phyloP scores from a whole-genome alignment of 2,113 vertebrate species.

The Lucifuga dentata region DNA sequence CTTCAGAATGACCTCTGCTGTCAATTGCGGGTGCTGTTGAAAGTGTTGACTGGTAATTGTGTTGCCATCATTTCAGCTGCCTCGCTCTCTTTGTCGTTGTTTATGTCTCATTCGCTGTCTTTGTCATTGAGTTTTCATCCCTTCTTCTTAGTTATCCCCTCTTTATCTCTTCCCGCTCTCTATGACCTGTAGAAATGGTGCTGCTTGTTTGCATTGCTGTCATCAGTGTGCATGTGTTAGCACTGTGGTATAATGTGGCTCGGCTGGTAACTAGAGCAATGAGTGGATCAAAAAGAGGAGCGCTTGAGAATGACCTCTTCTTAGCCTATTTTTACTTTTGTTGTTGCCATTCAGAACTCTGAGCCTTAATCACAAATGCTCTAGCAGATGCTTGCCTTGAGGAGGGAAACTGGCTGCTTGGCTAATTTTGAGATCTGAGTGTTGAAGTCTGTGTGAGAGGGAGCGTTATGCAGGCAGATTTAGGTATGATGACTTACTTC shows the following conservation, averaged over 20 bases:
- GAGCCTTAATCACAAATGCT: slow-evolving; percentile 28
- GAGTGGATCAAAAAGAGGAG: not conserved
- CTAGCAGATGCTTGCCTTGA: slow-evolving; percentile 56
- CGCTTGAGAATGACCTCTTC: slow-evolving; percentile 10
- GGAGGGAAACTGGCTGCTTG: slow-evolving; percentile 16
- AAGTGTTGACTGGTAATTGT: slow-evolving; percentile 2
- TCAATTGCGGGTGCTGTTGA: slow-evolving; percentile 22
- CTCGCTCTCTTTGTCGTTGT: not conserved
- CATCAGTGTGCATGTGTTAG: slow-evolving; percentile 16
- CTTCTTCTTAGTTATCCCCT: slow-evolving; percentile 4
- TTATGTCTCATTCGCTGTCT: too few relatives aligned
- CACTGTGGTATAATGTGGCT: not conserved
- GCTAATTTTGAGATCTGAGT: slow-evolving; percentile 37
- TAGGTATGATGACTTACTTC: slow-evolving; percentile 32
- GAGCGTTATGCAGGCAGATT: slow-evolving; percentile 9
- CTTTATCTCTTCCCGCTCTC: slow-evolving; percentile 2
- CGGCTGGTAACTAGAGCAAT: not conserved
- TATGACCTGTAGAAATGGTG: slow-evolving; percentile 12
- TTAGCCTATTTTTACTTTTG: slow-evolving; percentile 10
- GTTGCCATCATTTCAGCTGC: not conserved
- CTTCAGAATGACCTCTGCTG: slow-evolving; percentile 30
- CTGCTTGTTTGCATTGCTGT: slow-evolving; percentile 45
- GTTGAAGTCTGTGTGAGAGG: slow-evolving; percentile 20
- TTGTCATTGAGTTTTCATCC: slow-evolving; percentile 5
- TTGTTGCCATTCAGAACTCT: slow-evolving; percentile 18